These are phyloP conservation scores for Probaryconus sp. DNA, from an alignment of 1,140 invertebrate genomes.

Conservation along the genomic window DNA sequence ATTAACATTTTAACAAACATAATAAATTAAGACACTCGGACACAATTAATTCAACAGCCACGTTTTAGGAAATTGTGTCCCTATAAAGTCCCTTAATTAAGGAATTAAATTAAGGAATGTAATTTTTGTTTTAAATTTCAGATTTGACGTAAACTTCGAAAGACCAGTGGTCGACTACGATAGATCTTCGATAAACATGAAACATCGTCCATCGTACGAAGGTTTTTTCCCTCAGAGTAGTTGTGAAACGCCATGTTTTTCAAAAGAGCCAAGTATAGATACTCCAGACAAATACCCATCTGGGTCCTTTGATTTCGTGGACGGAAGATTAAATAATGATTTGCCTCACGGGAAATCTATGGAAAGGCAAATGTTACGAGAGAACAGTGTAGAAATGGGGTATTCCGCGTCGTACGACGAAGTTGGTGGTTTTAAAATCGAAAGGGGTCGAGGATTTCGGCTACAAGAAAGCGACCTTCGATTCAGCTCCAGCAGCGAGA, in stretches of 20 bases:
- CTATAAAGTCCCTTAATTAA: no score
- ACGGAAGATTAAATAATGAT: slow-evolving; percentile 58
- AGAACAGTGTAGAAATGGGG: slow-evolving; percentile 42
- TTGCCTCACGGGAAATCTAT: slow-evolving; percentile 24
- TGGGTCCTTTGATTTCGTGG: slow-evolving; percentile 69
- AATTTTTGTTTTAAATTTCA: slow-evolving; percentile 41
- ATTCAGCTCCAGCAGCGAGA: slow-evolving; percentile 71
- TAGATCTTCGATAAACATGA: slow-evolving; percentile 58
- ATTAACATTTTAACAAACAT: no score
- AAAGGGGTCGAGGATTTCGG: slow-evolving; percentile 36
- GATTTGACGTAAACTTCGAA: slow-evolving; percentile 69
- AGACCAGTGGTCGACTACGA: slow-evolving; percentile 56
- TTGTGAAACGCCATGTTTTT: slow-evolving; percentile 61
- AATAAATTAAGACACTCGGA: no score
- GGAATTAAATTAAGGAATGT: no score
- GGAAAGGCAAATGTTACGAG: slow-evolving; percentile 32
- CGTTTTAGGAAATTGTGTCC: no score
- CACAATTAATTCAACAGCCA: no score
- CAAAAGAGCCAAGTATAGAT: slow-evolving; percentile 65
- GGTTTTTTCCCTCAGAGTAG: slow-evolving; percentile 72
- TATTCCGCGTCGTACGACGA: slow-evolving; percentile 70
- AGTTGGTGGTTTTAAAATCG: slow-evolving; percentile 64
- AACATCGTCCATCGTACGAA: slow-evolving; percentile 45
- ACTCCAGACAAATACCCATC: slow-evolving; percentile 62
- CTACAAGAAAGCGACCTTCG: slow-evolving; percentile 64